Conservation (phyloP, 2,888 invertebrate genomes). For the Trachelus iudaicus region DNA sequence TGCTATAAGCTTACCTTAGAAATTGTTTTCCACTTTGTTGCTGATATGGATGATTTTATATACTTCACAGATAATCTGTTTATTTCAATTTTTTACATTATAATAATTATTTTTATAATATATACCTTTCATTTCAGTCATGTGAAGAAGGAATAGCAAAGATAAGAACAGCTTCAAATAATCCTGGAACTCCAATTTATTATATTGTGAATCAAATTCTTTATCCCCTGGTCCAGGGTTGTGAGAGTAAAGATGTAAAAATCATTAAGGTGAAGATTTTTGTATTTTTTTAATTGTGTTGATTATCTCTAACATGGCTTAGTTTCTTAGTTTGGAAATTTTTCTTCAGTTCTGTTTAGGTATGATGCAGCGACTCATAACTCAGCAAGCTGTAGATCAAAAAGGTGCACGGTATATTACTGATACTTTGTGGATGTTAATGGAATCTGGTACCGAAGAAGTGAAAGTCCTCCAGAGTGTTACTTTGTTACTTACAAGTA, state of each 20-base stretch:
- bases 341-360: slow-evolving; percentile 86
- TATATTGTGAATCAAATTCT: slow-evolving; percentile 94
- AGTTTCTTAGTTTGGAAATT: slow-evolving; percentile 7
- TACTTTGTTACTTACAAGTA: slow-evolving; percentile 94
- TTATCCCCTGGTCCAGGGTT: slow-evolving; percentile 96
- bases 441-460: slow-evolving; percentile 95
- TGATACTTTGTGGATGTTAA: slow-evolving; percentile 91
- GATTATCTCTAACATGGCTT: not conserved
- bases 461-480: slow-evolving; percentile 96
- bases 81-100: no score
- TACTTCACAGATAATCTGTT: no score
- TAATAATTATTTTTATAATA: no score
- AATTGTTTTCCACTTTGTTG: no score
- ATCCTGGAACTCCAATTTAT: slow-evolving; percentile 84
- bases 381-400: slow-evolving; percentile 87
- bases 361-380: slow-evolving; percentile 94
- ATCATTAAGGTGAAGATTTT: slow-evolving; percentile 81
- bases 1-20: no score
- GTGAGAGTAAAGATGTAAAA: slow-evolving; percentile 96
- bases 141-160: slow-evolving; percentile 96
- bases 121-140: slow-evolving; percentile 73
- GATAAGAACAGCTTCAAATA: slow-evolving; percentile 80
- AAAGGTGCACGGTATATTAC: slow-evolving; percentile 95
- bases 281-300: not conserved
- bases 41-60: no score